Percentiles rank a stretch among this genome's conserved stretches.
These are phyloP conservation scores for Meiosimyza decipiens DNA, from an alignment of 2,888 invertebrate genomes.

Conservation along the genomic window DNA sequence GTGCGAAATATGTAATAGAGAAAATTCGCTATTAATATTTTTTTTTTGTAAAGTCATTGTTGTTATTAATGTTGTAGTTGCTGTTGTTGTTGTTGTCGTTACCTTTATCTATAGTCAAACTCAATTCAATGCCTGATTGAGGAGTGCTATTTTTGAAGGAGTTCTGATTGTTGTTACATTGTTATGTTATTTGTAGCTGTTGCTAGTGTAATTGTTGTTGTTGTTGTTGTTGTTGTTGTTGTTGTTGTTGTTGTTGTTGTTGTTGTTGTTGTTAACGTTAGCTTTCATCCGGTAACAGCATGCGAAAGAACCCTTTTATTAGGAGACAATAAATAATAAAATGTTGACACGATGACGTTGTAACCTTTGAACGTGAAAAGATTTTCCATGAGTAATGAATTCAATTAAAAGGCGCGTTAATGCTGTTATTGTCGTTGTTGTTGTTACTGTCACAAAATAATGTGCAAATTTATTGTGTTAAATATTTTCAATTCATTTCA, in stretches of 20 bases:
- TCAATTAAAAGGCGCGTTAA: constrained; percentile 38
- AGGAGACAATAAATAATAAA: constrained; percentile 62
- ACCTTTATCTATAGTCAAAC: no score
- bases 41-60: not conserved
- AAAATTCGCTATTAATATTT: constrained; percentile 36
- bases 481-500: not conserved
- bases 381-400: constrained; percentile 38
- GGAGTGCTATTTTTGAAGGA: constrained; percentile 33
- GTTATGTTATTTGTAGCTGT: constrained; percentile 12
- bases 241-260: constrained; percentile 14
- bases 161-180: constrained; percentile 8
- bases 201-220: not conserved
- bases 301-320: constrained; percentile 56
- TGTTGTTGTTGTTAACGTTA: not conserved
- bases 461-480: constrained; percentile 2
- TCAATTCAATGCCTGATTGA: constrained; percentile 23
- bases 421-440: constrained; percentile 18
- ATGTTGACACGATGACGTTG: constrained; percentile 65
- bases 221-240: not conserved
- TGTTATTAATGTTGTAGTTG: no score
- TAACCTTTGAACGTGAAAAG: constrained; percentile 65
- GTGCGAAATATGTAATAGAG: constrained; percentile 23
- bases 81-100: no score
- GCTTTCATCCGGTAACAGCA: not conserved
- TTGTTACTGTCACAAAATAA: constrained; percentile 2